phyloP scores from a whole-genome alignment of 1,140 invertebrate genomes.

The Solenopsis fugax region DNA sequence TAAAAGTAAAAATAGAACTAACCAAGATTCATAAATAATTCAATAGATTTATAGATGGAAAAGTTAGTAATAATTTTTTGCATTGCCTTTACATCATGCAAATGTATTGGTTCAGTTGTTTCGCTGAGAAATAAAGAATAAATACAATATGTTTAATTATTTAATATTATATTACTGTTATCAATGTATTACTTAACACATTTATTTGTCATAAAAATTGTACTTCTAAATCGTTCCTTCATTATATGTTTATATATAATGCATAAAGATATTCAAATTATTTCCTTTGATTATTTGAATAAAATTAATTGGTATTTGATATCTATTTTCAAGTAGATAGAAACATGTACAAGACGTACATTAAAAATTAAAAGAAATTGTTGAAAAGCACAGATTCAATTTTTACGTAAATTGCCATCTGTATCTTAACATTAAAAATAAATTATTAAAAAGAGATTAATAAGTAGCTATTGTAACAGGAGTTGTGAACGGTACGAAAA shows the following conservation, averaged over 20 bases:
- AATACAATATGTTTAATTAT: background rate
- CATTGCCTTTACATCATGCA: background rate
- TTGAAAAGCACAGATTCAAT: background rate
- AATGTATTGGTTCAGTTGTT: background rate
- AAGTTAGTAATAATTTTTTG: background rate
- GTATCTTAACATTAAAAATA: background rate
- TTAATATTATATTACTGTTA: background rate
- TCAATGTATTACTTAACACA: background rate
- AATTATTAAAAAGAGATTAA: constrained; percentile 34
- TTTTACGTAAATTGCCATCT: constrained; percentile 10
- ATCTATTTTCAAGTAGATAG: background rate
- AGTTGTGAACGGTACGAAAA: constrained; percentile 10
- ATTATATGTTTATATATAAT: background rate
- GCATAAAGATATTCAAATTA: constrained; percentile 7
- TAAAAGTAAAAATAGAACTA: background rate
- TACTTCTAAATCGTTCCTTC: background rate
- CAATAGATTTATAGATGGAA: background rate
- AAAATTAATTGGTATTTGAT: background rate
- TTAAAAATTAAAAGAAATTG: background rate
- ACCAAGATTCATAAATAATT: constrained; percentile 3
- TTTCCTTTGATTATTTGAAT: background rate
- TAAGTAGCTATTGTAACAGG: background rate
- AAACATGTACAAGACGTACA: background rate
- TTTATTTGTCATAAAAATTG: background rate
- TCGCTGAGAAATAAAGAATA: background rate